A percentile compares a stretch with the other conserved stretches of the same genome.
These are phyloP conservation scores for Chloroclysta siterata DNA, from an alignment of 2,888 invertebrate species.

Conservation along the genomic window DNA sequence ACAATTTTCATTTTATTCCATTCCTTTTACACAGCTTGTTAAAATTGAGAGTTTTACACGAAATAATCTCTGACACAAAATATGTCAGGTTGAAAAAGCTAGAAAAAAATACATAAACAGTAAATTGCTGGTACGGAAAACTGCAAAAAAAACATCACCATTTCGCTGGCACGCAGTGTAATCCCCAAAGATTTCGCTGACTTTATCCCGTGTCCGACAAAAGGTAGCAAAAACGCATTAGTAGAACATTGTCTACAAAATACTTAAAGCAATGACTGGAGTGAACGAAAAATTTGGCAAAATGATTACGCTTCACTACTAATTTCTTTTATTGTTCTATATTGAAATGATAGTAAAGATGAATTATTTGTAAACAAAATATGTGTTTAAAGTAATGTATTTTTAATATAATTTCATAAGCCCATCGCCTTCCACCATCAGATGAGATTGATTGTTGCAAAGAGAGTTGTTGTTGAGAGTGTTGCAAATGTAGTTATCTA, in stretches of 20 bases:
- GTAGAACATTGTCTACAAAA: slow-evolving; percentile 46
- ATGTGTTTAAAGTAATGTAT: no score
- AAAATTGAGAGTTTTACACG: background rate
- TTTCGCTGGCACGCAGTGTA: slow-evolving; percentile 31
- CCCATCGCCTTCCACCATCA: no score
- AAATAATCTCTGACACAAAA: background rate
- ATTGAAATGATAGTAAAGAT: no score
- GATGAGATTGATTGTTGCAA: no score
- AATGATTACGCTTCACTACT: no score
- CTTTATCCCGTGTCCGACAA: slow-evolving; percentile 43
- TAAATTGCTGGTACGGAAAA: background rate
- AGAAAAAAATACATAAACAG: background rate
- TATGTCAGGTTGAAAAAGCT: background rate
- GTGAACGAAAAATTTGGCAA: background rate
- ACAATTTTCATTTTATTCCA: no score
- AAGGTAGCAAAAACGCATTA: slow-evolving; percentile 51
- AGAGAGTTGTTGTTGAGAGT: no score
- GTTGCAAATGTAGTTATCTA: no score
- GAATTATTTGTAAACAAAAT: no score
- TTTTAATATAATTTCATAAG: no score
- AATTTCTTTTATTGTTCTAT: no score
- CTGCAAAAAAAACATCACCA: background rate
- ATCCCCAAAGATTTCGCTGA: slow-evolving; percentile 37
- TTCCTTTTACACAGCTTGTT: no score
- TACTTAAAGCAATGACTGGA: slow-evolving; percentile 28